Percentiles rank a stretch among this genome's conserved stretches.
These are phyloP conservation scores for Diachrysia chrysitis DNA, from an alignment of 2,888 invertebrate species.

Conservation along the genomic window DNA sequence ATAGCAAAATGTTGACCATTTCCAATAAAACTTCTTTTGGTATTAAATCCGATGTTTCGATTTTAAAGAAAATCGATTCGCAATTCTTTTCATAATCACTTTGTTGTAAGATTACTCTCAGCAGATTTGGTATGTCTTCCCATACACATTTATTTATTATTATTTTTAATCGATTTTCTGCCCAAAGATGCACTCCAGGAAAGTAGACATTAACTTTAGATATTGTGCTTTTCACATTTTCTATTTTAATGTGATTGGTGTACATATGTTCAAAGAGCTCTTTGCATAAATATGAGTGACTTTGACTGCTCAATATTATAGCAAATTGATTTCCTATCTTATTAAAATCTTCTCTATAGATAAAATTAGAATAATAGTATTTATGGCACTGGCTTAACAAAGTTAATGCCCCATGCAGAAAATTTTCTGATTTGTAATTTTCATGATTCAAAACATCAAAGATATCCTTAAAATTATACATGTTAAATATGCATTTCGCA, in stretches of 20 bases:
- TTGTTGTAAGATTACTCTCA: constrained; percentile 65
- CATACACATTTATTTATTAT: constrained; percentile 65
- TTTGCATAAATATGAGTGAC: constrained; percentile 74
- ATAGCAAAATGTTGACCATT: constrained; percentile 66
- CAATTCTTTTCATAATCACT: constrained; percentile 72
- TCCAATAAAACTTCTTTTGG: constrained; percentile 58
- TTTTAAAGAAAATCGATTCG: constrained; percentile 67
- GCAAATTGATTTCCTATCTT: constrained; percentile 61
- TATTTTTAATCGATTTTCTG: constrained; percentile 67
- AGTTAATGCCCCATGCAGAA: constrained; percentile 78
- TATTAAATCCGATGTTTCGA: constrained; percentile 57
- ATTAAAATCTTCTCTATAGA: constrained; percentile 49
- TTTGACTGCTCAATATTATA: constrained; percentile 47
- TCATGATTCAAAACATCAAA: constrained; percentile 58
- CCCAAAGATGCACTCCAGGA: constrained; percentile 76
- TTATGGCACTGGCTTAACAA: constrained; percentile 69
- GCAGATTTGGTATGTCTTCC: constrained; percentile 64
- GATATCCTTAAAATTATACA: constrained; percentile 71
- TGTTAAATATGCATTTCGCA: constrained; percentile 81
- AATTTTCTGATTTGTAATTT: constrained; percentile 71
- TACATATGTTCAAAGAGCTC: constrained; percentile 69
- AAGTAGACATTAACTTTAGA: constrained; percentile 59
- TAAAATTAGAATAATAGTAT: constrained; percentile 51
- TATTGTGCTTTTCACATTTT: constrained; percentile 64
- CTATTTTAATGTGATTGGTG: constrained; percentile 33